Evolutionary conservation across 2,797 vertebrate species (phyloP), one percentile per base, ranked within the genome.

Genomic region (Hafferia zeledoni): DNA sequence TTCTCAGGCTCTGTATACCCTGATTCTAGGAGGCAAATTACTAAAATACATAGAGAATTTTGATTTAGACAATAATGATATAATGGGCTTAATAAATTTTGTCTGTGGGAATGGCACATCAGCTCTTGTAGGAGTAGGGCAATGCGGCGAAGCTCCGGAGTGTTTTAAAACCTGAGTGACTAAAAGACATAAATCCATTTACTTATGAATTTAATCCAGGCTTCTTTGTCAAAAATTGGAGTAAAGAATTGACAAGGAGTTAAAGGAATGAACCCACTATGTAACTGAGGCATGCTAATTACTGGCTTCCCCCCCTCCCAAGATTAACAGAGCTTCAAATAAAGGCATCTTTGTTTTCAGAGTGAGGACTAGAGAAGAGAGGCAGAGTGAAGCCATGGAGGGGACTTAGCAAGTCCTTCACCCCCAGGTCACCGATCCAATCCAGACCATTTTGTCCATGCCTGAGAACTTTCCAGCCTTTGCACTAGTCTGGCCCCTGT

Each of bases 171-270:
- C 92, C 60, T 65, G 89, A 96, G 81, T 76, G 55, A 75, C 55
- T 92, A 33, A 93, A 76, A 0, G 11, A 91, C 78, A 72, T 46
- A 94, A 82, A 90, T 88, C 75, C 64, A 76, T 87, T 96, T 96
- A 87, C 78, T 96, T 84, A 72, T 7, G 64, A 72, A 60, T 96
- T 92, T 87, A 90, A 90, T 94, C 91, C 67, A 85, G 43, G 78
- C 37, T 6, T 82, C 69, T 78, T 92, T 88, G 89, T 95, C 81
- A 90, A 37, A 90, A 92, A 68, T 59, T 47, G 37, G 65, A 91
- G 74, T 94, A 95, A 92, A 56, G 52, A 96, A 89, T 88, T 91
- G 91, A 94, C 95, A 90, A 91, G 91, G 71, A 96, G 81, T 90
- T 95, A 76, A 89, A 97, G 87, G 95, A 89, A 70, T 55, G 75